Conservation (phyloP, 2,888 invertebrate species). For the Oxycera nigricornis region DNA sequence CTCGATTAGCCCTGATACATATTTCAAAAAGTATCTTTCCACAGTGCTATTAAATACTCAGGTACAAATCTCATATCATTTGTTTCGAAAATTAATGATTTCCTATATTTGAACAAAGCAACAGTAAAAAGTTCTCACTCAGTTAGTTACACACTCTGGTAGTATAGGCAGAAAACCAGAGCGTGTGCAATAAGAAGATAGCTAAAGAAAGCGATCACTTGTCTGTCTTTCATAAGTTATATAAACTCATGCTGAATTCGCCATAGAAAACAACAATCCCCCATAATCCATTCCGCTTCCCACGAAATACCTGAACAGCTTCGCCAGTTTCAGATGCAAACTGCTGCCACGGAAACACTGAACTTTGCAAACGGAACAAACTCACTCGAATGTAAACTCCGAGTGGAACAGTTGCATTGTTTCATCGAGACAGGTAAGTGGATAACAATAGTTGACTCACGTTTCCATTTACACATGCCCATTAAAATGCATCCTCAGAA, state of each 20-base stretch:
- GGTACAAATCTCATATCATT: too few relatives aligned
- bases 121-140: constrained; percentile 4
- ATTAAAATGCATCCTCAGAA: not conserved
- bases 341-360: not conserved
- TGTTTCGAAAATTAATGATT: constrained; percentile 9
- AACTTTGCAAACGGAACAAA: not conserved
- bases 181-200: not conserved
- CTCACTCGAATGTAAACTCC: not conserved
- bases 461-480: not conserved
- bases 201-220: constrained; percentile 2
- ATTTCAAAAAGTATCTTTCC: too few relatives aligned
- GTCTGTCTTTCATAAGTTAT: constrained; percentile 15
- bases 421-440: not conserved
- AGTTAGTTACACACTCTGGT: not conserved
- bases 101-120: not conserved
- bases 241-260: constrained; percentile 10
- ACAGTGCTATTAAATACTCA: too few relatives aligned
- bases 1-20: too few relatives aligned
- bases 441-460: not conserved
- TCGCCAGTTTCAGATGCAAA: not conserved
- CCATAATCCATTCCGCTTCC: constrained; percentile 12
- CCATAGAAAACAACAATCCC: not conserved
- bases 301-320: not conserved
- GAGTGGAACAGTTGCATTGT: constrained; percentile 8
- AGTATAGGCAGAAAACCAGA: not conserved